A percentile compares a stretch with the other conserved stretches of the same genome.
These are phyloP conservation scores for Diaphora mendica DNA, from an alignment of 2,888 invertebrate species.

Conservation along the genomic window DNA sequence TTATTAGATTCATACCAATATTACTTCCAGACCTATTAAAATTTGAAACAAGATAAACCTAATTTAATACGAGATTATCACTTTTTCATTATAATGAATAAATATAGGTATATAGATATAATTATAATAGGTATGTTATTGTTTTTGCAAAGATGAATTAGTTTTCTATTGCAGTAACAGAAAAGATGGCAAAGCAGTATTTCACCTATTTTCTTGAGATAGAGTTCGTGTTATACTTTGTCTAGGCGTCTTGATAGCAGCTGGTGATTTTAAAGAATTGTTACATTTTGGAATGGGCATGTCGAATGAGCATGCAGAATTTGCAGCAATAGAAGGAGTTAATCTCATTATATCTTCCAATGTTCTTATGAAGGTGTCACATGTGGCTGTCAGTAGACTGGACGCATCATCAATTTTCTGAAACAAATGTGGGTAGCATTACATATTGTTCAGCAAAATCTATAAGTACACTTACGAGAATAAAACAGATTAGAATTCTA, in stretches of 20 bases:
- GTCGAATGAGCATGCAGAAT: constrained; percentile 64
- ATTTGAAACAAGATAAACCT: not conserved
- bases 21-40: constrained; percentile 8
- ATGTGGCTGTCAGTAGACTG: constrained; percentile 90
- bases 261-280: constrained; percentile 53
- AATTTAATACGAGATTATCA: constrained; percentile 10
- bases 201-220: constrained; percentile 84
- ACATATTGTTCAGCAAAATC: not conserved
- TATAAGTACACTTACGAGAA: not conserved
- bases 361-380: constrained; percentile 93
- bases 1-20: constrained; percentile 9
- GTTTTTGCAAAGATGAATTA: constrained; percentile 8
- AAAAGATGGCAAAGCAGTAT: constrained; percentile 4
- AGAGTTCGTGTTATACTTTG: constrained; percentile 72
- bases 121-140: constrained; percentile 1
- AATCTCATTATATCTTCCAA: constrained; percentile 92
- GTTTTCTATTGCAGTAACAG: constrained; percentile 9
- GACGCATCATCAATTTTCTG: constrained; percentile 91
- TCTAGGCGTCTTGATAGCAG: constrained; percentile 61
- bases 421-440: constrained; percentile 49
- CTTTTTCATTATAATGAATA: not conserved
- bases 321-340: constrained; percentile 68
- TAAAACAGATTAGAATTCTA: not conserved
- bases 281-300: constrained; percentile 73
- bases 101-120: not conserved